Evolutionary conservation across 2,113 vertebrate species (phyloP), one percentile per base, ranked within the genome.

Genomic region (Alligator sinensis): DNA sequence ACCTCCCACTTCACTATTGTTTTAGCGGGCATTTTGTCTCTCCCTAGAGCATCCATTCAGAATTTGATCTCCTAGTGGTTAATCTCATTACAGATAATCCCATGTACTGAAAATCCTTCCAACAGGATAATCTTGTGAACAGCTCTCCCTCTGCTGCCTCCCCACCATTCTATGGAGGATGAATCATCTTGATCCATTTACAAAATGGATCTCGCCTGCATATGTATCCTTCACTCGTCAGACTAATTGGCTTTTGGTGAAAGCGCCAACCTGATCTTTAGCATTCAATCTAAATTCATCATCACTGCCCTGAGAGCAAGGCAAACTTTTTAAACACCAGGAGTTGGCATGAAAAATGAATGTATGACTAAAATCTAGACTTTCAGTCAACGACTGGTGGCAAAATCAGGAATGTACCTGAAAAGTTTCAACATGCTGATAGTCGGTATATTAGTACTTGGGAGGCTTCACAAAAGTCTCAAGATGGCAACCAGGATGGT

Each of bases 21-120:
- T 95, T 96, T 92, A 96, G 84, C 62, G 90, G 58, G 70, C 34
- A 92, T 90, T 95, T 96, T 94, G 22, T 90, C 75, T 62, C 59
- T 93, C 90, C 34, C 77, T 89, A 84, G 93, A 95, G 64, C 75
- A 96, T 82, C 77, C 82, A 89, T 94, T 96, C 95, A 96, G 77
- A 89, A 95, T 89, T 92, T 95, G 84, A 91, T 96, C 91, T 94
- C 95, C 86, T 75, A 91, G 95, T 91, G 84, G 91, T 92, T 97
- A 96, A 97, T 95, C 96, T 94, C 90, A 95, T 97, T 97, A 97
- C 80, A 94, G 86, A 96, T 96, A 96, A 97, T 96, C 95, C 93
- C 80, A 85, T 91, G 91, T 95, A 96, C 84, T 84, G 91, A 96
- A 97, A 96, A 91, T 93, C 93, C 64, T 92, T 95, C 91, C 95